These are phyloP conservation scores for Parnassius smintheus DNA, from an alignment of 2,888 invertebrate genomes.

Conservation along the genomic window DNA sequence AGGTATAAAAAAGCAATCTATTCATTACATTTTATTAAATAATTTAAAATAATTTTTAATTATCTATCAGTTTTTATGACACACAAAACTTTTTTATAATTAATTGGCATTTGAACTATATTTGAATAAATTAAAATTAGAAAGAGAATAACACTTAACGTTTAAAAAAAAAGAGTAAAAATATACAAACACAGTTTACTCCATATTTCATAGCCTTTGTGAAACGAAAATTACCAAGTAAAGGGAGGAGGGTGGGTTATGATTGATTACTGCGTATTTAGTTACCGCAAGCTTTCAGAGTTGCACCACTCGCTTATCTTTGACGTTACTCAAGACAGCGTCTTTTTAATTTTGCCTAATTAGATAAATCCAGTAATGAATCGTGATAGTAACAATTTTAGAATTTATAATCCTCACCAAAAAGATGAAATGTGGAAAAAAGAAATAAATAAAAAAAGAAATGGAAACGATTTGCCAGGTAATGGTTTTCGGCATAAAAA, in stretches of 20 bases:
- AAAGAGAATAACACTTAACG: too few species aligned
- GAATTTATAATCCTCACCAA: conserved; percentile 53
- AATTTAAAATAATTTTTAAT: too few species aligned
- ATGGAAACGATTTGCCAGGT: conserved; percentile 27
- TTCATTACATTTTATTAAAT: too few species aligned
- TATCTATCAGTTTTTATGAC: too few species aligned
- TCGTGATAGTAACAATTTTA: conserved; percentile 46
- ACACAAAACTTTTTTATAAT: too few species aligned
- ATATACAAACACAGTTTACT: too few species aligned
- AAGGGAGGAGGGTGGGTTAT: conserved; percentile 61
- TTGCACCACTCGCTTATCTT: conserved; percentile 35
- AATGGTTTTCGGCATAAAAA: not conserved
- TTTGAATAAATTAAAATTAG: too few species aligned
- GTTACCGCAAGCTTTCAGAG: conserved; percentile 54
- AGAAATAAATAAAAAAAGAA: conserved; percentile 47
- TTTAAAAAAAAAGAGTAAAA: not conserved
- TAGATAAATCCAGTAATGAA: conserved; percentile 25
- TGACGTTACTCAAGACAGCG: conserved; percentile 25
- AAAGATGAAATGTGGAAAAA: conserved; percentile 44
- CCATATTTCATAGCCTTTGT: conserved; percentile 50
- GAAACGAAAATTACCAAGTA: conserved; percentile 67
- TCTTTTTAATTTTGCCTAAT: not conserved
- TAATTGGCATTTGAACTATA: too few species aligned
- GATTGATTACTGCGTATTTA: conserved; percentile 74
- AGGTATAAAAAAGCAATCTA: too few species aligned